These are phyloP conservation scores for Odobenus rosmarus DNA, from an alignment of 2,113 vertebrate species.

Conservation along the genomic window DNA sequence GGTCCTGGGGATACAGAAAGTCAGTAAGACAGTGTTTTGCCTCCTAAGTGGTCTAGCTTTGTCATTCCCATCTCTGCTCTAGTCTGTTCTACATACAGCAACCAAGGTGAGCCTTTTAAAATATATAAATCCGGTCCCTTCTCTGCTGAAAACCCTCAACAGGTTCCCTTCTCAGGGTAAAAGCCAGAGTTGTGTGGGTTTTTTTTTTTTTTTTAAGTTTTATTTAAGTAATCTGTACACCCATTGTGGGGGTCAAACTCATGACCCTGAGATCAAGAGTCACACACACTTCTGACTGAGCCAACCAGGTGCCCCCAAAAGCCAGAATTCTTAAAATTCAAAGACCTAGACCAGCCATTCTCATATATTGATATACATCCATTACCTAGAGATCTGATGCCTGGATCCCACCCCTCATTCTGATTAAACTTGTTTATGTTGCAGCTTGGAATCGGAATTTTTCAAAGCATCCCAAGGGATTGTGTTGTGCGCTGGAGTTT, in stretches of 20 bases:
- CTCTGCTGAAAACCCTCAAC: not conserved
- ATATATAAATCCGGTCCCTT: slow-evolving; percentile 32
- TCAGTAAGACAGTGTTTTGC: slow-evolving; percentile 54
- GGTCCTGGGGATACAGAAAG: slow-evolving; percentile 41
- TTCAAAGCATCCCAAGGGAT: not conserved
- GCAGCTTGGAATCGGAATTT: not conserved
- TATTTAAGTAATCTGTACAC: not conserved
- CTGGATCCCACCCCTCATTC: not conserved
- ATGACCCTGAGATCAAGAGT: too few relatives aligned
- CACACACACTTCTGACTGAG: too few relatives aligned
- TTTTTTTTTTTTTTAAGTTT: not conserved
- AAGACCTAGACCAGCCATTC: not conserved
- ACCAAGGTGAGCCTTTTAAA: slow-evolving; percentile 27
- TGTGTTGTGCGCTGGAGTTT: not conserved
- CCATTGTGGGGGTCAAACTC: too few relatives aligned
- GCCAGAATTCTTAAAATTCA: slow-evolving; percentile 44
- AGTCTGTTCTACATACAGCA: not conserved
- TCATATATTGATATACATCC: not conserved
- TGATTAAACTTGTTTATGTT: slow-evolving; percentile 8
- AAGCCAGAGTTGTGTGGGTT: not conserved
- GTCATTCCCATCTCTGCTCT: slow-evolving; percentile 20
- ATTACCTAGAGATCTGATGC: not conserved
- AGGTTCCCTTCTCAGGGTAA: not conserved
- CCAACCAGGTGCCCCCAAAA: too few relatives aligned
- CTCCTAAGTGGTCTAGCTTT: slow-evolving; percentile 40